Evolutionary conservation across 2,888 invertebrate species (phyloP).

Genomic region (Augiades crinisus): DNA sequence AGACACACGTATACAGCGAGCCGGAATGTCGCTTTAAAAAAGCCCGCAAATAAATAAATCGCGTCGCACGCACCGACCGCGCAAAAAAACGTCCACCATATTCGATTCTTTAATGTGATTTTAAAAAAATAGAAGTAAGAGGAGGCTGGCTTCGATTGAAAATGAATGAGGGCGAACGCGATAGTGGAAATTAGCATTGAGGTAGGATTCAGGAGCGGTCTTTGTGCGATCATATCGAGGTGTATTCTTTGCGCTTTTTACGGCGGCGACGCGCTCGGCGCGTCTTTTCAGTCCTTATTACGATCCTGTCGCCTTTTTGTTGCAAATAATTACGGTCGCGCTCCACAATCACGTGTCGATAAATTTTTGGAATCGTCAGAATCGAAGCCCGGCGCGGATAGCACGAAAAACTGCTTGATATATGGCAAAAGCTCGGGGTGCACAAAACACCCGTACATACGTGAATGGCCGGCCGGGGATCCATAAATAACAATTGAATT

Average conservation of each 20-base stretch:
- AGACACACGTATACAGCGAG: constrained; percentile 80
- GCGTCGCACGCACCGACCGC: constrained; percentile 73
- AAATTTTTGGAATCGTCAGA: constrained; percentile 37
- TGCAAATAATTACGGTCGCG: constrained; percentile 69
- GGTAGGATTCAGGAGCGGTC: constrained; percentile 78
- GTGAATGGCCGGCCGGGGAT: background rate
- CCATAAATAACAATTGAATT: constrained; percentile 4
- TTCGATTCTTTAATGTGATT: constrained; percentile 82
- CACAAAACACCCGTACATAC: constrained; percentile 9
- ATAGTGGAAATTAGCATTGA: constrained; percentile 83
- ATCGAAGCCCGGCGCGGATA: constrained; percentile 20
- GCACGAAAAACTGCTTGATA: constrained; percentile 21
- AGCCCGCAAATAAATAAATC: constrained; percentile 80
- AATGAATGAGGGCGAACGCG: constrained; percentile 80
- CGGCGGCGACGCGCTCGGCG: constrained; percentile 63
- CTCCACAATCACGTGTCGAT: constrained; percentile 47
- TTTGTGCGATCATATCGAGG: constrained; percentile 82
- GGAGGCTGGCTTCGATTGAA: constrained; percentile 77
- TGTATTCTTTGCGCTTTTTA: constrained; percentile 82
- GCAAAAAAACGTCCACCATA: constrained; percentile 76
- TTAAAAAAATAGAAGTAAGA: constrained; percentile 77
- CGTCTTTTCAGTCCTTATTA: constrained; percentile 69
- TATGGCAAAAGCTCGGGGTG: constrained; percentile 13
- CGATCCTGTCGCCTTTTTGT: constrained; percentile 72
- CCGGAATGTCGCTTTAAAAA: constrained; percentile 81